Evolutionary conservation across 2,797 vertebrate genomes (phyloP).

Genomic region (Cynopterus sphinx): DNA sequence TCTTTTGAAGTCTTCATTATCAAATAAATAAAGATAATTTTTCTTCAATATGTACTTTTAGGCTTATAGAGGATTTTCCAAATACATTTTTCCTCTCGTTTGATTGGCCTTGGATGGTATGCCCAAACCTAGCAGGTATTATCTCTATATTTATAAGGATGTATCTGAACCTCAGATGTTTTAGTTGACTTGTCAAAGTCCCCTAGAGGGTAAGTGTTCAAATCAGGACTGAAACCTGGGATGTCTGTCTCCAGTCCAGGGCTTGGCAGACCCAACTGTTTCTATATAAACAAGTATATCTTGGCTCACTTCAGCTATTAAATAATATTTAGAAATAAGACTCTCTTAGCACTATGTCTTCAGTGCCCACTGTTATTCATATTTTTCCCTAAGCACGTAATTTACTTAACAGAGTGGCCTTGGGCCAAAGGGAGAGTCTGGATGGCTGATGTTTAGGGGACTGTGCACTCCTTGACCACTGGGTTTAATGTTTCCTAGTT

Average conservation of each 20-base stretch:
- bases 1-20: neutral
- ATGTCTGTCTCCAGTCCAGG: neutral
- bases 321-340: neutral
- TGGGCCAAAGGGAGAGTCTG: conserved; percentile 24
- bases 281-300: neutral
- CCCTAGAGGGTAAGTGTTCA: neutral
- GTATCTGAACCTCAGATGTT: neutral
- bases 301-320: neutral
- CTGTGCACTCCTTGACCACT: neutral
- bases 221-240: neutral
- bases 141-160: neutral
- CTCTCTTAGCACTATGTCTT: neutral
- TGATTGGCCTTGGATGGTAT: neutral
- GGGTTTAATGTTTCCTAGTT: conserved; percentile 63
- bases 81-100: neutral
- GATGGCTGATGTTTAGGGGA: conserved; percentile 27
- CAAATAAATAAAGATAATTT: neutral
- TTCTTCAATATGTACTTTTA: neutral
- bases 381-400: conserved; percentile 22
- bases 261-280: neutral
- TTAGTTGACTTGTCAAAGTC: neutral
- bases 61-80: neutral
- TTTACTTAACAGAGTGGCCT: conserved; percentile 14
- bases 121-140: neutral
- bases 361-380: neutral